A percentile compares a stretch with the other conserved stretches of the same genome.
These are phyloP conservation scores for Halcyon leucocephala DNA, from an alignment of 2,797 vertebrate species.

Conservation along the genomic window DNA sequence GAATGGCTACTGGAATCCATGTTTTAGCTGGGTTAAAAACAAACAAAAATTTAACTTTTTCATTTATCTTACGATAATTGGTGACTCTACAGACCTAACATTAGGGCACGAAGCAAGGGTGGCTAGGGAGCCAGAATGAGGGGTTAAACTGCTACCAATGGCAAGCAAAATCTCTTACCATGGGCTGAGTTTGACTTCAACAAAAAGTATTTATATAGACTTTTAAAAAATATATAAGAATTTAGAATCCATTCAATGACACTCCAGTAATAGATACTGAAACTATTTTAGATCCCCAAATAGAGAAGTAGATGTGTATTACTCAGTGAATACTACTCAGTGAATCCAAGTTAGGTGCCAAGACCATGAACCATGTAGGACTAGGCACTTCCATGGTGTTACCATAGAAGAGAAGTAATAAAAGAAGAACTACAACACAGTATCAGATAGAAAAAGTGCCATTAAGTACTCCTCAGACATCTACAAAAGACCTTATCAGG, in stretches of 20 bases:
- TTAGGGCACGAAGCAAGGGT: not conserved
- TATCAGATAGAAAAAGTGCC: not conserved
- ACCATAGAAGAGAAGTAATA: not conserved
- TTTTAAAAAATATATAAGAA: not conserved
- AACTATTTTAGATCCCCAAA: not conserved
- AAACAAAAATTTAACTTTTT: not conserved
- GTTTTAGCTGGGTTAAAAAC: not conserved
- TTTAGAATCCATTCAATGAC: not conserved
- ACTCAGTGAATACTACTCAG: not conserved
- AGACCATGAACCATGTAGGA: not conserved
- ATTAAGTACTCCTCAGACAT: not conserved
- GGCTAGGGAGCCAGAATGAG: not conserved
- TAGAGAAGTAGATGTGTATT: not conserved
- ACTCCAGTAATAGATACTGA: not conserved
- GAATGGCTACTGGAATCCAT: not conserved
- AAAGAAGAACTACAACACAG: not conserved
- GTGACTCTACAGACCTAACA: not conserved
- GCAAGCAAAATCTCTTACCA: not conserved
- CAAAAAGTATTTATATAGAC: not conserved
- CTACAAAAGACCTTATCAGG: not conserved
- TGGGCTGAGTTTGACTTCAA: not conserved
- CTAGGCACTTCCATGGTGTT: rapidly evolving
- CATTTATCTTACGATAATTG: not conserved
- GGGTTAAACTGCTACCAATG: not conserved
- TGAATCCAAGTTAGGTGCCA: not conserved